A percentile compares a stretch with the other conserved stretches of the same genome.
Conservation (phyloP, 2,797 vertebrate genomes). For the Limnodromus scolopaceus region DNA sequence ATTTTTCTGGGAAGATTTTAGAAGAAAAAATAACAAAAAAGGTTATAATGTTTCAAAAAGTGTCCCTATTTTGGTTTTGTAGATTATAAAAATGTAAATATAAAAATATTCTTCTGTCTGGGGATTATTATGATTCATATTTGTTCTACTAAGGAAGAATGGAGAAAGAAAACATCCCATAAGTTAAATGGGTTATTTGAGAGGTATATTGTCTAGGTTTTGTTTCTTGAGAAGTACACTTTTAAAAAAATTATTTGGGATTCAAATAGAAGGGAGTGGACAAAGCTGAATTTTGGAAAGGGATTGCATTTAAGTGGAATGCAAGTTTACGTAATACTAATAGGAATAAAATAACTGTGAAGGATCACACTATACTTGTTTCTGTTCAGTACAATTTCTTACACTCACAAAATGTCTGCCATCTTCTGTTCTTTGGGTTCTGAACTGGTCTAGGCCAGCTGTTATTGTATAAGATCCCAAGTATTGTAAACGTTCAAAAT, state of each 20-base stretch:
- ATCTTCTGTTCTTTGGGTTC: neutral
- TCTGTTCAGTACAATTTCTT: neutral
- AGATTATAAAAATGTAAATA: constrained; percentile 2
- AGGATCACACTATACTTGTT: neutral
- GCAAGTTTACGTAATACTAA: neutral
- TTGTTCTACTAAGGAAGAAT: neutral
- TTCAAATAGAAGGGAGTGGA: neutral
- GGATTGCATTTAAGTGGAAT: neutral
- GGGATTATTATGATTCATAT: neutral
- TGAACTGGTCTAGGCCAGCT: neutral
- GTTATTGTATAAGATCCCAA: neutral
- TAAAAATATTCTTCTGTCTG: neutral
- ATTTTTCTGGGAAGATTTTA: neutral
- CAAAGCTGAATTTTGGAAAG: neutral
- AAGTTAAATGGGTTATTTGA: neutral
- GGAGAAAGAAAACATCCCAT: neutral
- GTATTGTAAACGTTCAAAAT: neutral
- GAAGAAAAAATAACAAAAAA: neutral
- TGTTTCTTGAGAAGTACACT: neutral
- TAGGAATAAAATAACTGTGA: neutral
- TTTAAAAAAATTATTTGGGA: neutral
- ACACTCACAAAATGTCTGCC: neutral
- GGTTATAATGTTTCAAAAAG: neutral
- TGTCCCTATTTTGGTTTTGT: neutral
- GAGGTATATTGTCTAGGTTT: neutral